Evolutionary conservation across 2,888 invertebrate genomes (phyloP).

Genomic region (Papilio gigon): DNA sequence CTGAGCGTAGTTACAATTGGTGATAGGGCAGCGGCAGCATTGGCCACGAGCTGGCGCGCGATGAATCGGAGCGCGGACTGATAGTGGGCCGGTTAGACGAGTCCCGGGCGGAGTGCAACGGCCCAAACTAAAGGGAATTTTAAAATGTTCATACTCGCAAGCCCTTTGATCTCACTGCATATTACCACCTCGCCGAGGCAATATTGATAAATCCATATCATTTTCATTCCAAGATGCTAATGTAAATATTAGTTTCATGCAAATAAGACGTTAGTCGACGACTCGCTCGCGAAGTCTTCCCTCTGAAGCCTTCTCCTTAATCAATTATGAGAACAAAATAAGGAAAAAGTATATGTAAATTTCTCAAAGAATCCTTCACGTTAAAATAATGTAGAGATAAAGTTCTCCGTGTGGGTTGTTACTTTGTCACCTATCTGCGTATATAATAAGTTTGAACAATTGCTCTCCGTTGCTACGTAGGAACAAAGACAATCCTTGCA

Average conservation of each 20-base stretch:
- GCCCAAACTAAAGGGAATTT: constrained; percentile 80
- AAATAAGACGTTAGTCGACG: constrained; percentile 25
- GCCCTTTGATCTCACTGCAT: constrained; percentile 66
- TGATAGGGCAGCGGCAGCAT: constrained; percentile 70
- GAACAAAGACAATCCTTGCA: background rate
- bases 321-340: constrained; percentile 53
- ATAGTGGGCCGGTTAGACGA: constrained; percentile 81
- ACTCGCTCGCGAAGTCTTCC: constrained; percentile 28
- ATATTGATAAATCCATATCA: constrained; percentile 22
- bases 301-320: constrained; percentile 41
- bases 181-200: constrained; percentile 2
- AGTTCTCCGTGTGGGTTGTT: constrained; percentile 24
- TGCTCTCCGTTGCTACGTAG: constrained; percentile 4
- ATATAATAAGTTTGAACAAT: constrained; percentile 28
- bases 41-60: constrained; percentile 69
- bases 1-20: constrained; percentile 64
- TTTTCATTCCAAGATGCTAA: constrained; percentile 18
- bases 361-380: constrained; percentile 49
- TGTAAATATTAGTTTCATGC: constrained; percentile 9
- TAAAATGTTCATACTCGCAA: constrained; percentile 74
- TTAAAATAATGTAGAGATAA: constrained; percentile 43
- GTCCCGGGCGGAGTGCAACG: constrained; percentile 79
- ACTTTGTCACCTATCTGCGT: constrained; percentile 26
- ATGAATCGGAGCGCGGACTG: constrained; percentile 78
- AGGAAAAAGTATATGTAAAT: constrained; percentile 63